Percentiles rank a stretch among this genome's conserved stretches.
phyloP scores from a whole-genome alignment of 2,797 vertebrate genomes.

The Mycteria americana region DNA sequence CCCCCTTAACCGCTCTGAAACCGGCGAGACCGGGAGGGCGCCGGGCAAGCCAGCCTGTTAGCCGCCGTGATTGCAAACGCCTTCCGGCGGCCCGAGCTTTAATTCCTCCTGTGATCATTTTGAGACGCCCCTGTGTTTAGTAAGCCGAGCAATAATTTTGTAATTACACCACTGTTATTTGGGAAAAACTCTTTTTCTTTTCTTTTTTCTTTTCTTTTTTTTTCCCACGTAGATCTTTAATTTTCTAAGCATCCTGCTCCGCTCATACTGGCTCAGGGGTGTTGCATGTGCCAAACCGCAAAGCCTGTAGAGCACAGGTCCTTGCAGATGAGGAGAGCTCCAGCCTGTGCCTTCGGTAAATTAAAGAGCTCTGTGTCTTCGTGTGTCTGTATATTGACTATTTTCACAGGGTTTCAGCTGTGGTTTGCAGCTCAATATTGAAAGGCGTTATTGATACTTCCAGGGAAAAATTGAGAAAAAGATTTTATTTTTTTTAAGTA shows the following conservation, averaged over 20 bases:
- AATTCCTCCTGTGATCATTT: not conserved
- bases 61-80: constrained; percentile 77
- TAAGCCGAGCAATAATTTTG: not conserved
- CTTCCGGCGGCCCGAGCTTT: constrained; percentile 70
- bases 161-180: not conserved
- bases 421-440: not conserved
- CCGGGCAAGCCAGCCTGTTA: constrained; percentile 74
- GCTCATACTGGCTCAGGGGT: not conserved
- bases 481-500: not conserved
- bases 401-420: not conserved
- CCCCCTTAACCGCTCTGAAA: constrained; percentile 75
- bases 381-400: not conserved
- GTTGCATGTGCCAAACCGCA: not conserved
- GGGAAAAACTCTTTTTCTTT: not conserved
- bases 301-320: not conserved
- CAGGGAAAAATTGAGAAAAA: not conserved
- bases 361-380: constrained; percentile 26
- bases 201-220: no score
- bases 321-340: constrained; percentile 11
- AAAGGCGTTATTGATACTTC: constrained; percentile 25
- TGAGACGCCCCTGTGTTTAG: not conserved
- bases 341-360: not conserved
- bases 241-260: not conserved
- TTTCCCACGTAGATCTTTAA: not conserved
- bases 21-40: constrained; percentile 70